phyloP scores from a whole-genome alignment of 2,113 vertebrate genomes.

The Glaucidium brasilianum region DNA sequence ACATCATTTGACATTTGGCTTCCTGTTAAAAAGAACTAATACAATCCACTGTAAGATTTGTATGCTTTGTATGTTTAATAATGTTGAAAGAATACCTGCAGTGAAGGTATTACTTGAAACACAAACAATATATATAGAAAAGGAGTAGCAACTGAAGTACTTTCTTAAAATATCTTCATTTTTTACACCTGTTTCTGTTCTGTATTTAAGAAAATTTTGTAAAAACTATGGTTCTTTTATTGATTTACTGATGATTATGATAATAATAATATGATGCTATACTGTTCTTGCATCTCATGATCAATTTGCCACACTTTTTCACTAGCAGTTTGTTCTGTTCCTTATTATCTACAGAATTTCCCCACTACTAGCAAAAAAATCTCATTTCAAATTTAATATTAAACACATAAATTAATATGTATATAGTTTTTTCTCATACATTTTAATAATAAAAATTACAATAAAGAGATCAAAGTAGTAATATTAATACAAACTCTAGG shows the following conservation, averaged over 20 bases:
- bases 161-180: neutral
- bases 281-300: neutral
- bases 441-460: constrained; percentile 5
- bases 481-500: neutral
- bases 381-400: neutral
- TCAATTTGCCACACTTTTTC: neutral
- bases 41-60: neutral
- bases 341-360: neutral
- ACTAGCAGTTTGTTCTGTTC: neutral
- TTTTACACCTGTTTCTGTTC: neutral
- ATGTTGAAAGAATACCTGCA: neutral
- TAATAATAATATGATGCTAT: neutral
- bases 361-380: neutral
- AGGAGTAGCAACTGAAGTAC: neutral
- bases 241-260: neutral
- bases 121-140: neutral
- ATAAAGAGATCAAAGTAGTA: neutral
- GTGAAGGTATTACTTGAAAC: neutral
- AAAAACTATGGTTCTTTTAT: neutral
- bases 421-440: neutral
- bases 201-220: neutral
- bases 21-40: neutral
- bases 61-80: neutral
- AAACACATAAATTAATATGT: neutral
- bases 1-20: neutral